Evolutionary conservation across 2,888 invertebrate species (phyloP), one percentile per base, ranked within the genome.

Genomic region (Coenonympha arcania): DNA sequence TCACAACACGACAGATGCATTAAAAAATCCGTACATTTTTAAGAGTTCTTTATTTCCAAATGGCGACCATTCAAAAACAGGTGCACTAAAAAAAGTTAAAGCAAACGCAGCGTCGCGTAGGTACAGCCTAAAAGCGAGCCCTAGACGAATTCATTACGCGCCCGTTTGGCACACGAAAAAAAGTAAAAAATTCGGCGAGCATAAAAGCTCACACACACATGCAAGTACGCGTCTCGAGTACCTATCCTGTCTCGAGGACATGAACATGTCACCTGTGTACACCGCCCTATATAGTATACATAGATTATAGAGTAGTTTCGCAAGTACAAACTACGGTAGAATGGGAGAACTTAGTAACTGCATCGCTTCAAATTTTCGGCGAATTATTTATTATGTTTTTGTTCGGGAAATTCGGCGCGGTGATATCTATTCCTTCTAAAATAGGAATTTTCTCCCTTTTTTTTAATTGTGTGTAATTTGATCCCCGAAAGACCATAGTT

Each of bases 231-330:
- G 53, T 53, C 50, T 53, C 53, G 46, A 53, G 53, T 41, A n/a
- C n/a, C n/a, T n/a, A 37, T 43, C 43, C 50, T 50, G 53, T 53
- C 53, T 53, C 34, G 50, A 53, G 53, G 45, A 49, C 49, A 31
- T 46, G 36, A 28, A 15, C 42, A 8, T 1, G 15, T 4, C 18
- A 20, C 31, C 28, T 30, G 18, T 30, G 43, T 33, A 13, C 20
- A 30, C 11, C 6, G 11, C 2, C 4, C 13, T 13, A 6, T 8
- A 6, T 19, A 36, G 36, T 36, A 11, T 20, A 11, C 9, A 15
- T 8, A 19, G 19, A 2, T 6, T 36, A 20, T 20, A 20, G n/a
- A 24, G 22, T 39, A 39, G 22, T 39, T 39, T 24, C 15, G 22
- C 2, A 39, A 8, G 22, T 22, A 13, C 22, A 24, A 24, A 15